A percentile compares a stretch with the other conserved stretches of the same genome.
Evolutionary conservation across 2,113 vertebrate species (phyloP).

Genomic region (Chionomys nivalis): DNA sequence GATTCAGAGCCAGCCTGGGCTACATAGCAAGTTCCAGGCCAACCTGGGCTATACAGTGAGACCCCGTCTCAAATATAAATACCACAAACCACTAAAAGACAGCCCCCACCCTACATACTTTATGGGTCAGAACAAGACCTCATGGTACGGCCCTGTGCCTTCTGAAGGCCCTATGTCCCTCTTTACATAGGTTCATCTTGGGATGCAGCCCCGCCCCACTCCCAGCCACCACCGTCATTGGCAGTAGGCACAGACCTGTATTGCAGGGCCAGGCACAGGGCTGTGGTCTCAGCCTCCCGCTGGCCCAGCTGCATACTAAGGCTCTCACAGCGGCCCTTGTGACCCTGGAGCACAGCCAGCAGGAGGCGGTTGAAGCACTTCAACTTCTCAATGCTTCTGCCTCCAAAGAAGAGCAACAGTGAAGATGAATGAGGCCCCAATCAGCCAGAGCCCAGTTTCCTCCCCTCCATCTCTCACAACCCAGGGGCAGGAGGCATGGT

Average conservation of each 20-base stretch:
- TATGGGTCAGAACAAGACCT: background rate
- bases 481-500: background rate
- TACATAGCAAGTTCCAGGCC: background rate
- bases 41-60: background rate
- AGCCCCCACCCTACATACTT: background rate
- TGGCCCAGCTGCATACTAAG: slow-evolving; percentile 88
- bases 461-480: background rate
- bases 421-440: background rate
- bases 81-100: background rate
- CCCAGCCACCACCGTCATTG: background rate
- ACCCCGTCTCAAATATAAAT: background rate
- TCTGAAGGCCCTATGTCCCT: background rate
- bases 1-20: background rate
- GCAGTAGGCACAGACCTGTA: slow-evolving; percentile 86
- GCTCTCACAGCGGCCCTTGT: slow-evolving; percentile 88
- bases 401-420: background rate
- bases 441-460: background rate
- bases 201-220: background rate
- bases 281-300: slow-evolving; percentile 89
- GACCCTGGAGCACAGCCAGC: slow-evolving; percentile 86
- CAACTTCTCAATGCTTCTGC: slow-evolving; percentile 89
- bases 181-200: background rate
- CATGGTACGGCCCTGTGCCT: background rate
- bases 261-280: slow-evolving; percentile 89
- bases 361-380: slow-evolving; percentile 90